Conservation (phyloP, 2,888 invertebrate species). For the Folsomia manolachei region DNA sequence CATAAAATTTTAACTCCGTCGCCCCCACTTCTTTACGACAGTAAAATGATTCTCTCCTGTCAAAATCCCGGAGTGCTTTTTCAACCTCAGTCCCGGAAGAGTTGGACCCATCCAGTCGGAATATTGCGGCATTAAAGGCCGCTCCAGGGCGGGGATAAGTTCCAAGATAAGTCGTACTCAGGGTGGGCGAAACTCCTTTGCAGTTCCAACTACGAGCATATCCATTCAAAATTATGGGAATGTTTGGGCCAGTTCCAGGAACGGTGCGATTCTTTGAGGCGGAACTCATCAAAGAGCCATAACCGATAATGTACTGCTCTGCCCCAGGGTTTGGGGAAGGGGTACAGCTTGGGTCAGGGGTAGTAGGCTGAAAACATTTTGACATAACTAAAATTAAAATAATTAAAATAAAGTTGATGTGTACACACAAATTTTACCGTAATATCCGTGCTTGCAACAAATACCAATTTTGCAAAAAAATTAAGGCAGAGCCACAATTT, state of each 20-base stretch:
- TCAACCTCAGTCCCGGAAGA: no score
- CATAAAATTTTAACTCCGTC: background rate
- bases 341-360: conserved; percentile 22
- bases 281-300: conserved; percentile 37
- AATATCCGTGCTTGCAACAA: no score
- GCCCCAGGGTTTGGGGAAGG: conserved; percentile 20
- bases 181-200: conserved; percentile 27
- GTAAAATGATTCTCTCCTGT: conserved; percentile 35
- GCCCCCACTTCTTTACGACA: conserved; percentile 40
- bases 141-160: background rate
- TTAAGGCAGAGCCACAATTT: no score
- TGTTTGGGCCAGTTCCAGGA: conserved; percentile 32
- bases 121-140: conserved; percentile 33
- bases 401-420: no score
- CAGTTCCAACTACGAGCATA: conserved; percentile 34
- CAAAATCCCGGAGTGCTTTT: conserved; percentile 30
- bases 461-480: no score
- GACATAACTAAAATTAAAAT: no score
- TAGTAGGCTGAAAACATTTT: no score
- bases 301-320: conserved; percentile 38
- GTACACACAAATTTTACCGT: no score
- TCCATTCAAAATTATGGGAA: conserved; percentile 34
- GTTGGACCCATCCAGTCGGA: conserved; percentile 19
- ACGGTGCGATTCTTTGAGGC: conserved; percentile 36
- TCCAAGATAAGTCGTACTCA: conserved; percentile 38